Base-by-base conservation (phyloP, 1,140 invertebrate species). In the Drosophila mojavensis region DNA sequence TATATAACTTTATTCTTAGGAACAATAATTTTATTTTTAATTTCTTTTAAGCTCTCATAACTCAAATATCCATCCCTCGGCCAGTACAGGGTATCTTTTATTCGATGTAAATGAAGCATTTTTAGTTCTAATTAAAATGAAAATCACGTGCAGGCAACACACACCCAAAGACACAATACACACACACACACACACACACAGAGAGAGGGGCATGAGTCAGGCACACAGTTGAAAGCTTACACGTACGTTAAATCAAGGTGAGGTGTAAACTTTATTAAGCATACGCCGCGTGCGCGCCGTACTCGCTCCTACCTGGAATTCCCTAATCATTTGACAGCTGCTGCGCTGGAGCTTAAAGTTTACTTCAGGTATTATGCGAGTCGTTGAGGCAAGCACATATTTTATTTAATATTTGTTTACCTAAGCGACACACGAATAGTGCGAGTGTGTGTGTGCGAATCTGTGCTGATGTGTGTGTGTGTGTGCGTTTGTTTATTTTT, bases 321-420 rank as follows among this genome's bases (percentile, higher is more conserved):
- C 65, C 62, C 58, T 74, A 81, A 85, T 75, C 81, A 84, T 79
- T 81, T 73, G 83, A 88, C 83, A 86, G 83, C 79, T 88, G 83
- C 66, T 71, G 30, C 54, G 47, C 67, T 24, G 59, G 4, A 64
- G 72, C 72, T 88, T 88, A 79, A 88, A 86, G 79, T 88, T 88
- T 76, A 56, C 58, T 61, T 64, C 54, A 39, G 20, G 48, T 58
- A 63, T 76, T 75, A 36, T 50, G 60, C 51, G 53, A 36, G 55
- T 67, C 50, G 48, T 39, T 28, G 51, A 48, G 30, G 54, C 64
- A 50, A 62, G 75, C 60, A 74, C 65, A 79, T 75, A 78, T 82
- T 77, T 76, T 82, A 79, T 86, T 86, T 74, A 86, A 79, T 79
- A 68, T 88, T 82, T 82, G 65, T 75, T 71, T 73, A 55, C 81